Evolutionary conservation across 2,797 vertebrate genomes (phyloP), one percentile per base, ranked within the genome.

Genomic region (Thunnus albacares): DNA sequence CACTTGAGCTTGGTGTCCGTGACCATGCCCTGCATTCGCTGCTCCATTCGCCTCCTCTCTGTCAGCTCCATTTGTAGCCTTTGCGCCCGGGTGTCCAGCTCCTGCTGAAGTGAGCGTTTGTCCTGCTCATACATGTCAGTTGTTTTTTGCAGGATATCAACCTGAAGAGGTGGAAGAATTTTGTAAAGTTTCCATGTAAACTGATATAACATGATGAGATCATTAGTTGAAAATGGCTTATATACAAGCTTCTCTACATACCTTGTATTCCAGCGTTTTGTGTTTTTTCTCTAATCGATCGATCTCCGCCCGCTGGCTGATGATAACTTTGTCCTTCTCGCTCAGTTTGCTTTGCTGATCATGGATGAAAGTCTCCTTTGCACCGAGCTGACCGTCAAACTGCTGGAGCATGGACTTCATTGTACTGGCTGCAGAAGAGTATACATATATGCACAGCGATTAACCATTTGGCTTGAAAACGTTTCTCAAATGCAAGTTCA

Each of bases 261-360:
- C 98, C 97, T 99, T 99, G 82, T 97, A 98, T 71, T 99, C 98
- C 83, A 99, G 87, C 14, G 97, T 98, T 91, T 97, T 98, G 30
- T 96, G 96, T 89, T 97, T 99, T 90, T 98, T 99, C 86, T 98
- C 97, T 55, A 98, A 80, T 0, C 97, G 95, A 12, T 99, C 98
- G 0, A 98, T 75, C 90, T 98, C 98, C 0, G 71, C 51, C 81
- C 87, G 97, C 90, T 99, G 97, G 80, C 86, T 95, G 6, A 85
- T 17, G 55, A 99, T 96, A 62, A 95, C 57, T 87, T 94, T 97
- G 35, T 99, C 97, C 68, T 96, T 98, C 66, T 99, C 98, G 0
- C 90, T 85, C 41, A 99, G 90, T 68, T 96, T 97, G 74, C 93
- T 95, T 43, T 79, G 87, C 53, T 96, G 96, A 14, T 96, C 94